Percentiles rank a stretch among this genome's conserved stretches.
phyloP scores from a whole-genome alignment of 64 coral and sea anemone genomes.

The Dendrophyllia cribrosa region DNA sequence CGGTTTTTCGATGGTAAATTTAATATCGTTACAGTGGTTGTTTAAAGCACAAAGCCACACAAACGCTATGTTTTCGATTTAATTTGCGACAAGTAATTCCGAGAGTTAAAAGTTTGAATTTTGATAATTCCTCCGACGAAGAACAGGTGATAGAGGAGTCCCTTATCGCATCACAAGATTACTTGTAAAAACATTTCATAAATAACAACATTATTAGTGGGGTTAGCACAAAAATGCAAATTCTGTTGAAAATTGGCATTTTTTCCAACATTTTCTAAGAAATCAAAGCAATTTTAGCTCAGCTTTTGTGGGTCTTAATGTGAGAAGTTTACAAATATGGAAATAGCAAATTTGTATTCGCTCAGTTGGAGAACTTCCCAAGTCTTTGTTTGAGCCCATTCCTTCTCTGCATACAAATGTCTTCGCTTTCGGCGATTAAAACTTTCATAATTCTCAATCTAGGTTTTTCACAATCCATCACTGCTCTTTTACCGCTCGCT shows the following conservation, averaged over 20 bases:
- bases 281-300: not conserved
- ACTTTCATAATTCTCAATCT: slow-evolving; percentile 38
- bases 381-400: slow-evolving; percentile 14
- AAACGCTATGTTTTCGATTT: slow-evolving; percentile 65
- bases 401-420: slow-evolving; percentile 58
- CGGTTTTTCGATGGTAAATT: slow-evolving; percentile 6
- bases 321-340: slow-evolving; percentile 75
- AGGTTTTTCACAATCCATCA: not conserved
- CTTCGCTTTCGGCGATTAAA: slow-evolving; percentile 12
- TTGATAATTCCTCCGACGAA: slow-evolving; percentile 49
- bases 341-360: slow-evolving; percentile 77
- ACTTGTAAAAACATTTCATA: slow-evolving; percentile 65
- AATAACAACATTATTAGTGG: slow-evolving; percentile 15
- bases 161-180: slow-evolving; percentile 31
- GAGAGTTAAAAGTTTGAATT: slow-evolving; percentile 83
- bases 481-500: slow-evolving; percentile 17
- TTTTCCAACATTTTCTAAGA: not conserved
- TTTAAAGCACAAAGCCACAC: not conserved
- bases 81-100: slow-evolving; percentile 72
- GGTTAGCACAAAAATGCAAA: not conserved
- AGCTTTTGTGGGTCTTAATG: slow-evolving; percentile 32
- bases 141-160: slow-evolving; percentile 47
- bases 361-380: slow-evolving; percentile 56
- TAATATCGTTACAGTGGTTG: not conserved
- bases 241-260: not conserved